Evolutionary conservation across 2,888 invertebrate genomes (phyloP).

Genomic region (Trisateles emortualis): DNA sequence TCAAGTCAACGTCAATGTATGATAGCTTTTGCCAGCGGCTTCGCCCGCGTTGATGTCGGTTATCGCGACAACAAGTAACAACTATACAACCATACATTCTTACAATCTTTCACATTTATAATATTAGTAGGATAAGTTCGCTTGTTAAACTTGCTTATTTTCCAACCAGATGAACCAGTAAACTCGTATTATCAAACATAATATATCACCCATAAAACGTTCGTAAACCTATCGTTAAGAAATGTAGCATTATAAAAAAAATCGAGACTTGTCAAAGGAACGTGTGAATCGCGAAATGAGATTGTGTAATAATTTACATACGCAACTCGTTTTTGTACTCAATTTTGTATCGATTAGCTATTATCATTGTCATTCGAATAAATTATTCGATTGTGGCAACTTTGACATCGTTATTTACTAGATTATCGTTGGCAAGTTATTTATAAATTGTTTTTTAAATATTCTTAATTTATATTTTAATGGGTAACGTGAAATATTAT

Average conservation of each 20-base stretch:
- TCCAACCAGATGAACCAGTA: slow-evolving; percentile 35
- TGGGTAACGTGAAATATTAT: too few species aligned
- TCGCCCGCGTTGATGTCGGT: too few species aligned
- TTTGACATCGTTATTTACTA: slow-evolving; percentile 20
- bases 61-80: too few species aligned
- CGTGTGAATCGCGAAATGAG: slow-evolving; percentile 34
- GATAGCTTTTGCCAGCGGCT: too few species aligned
- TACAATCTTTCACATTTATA: too few species aligned
- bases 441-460: too few species aligned
- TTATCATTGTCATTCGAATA: slow-evolving; percentile 33
- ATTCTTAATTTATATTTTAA: too few species aligned
- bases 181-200: slow-evolving; percentile 39
- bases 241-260: slow-evolving; percentile 19
- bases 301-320: slow-evolving; percentile 35
- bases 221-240: slow-evolving; percentile 37
- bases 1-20: too few species aligned
- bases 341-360: slow-evolving; percentile 23
- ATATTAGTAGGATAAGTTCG: background rate
- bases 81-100: too few species aligned
- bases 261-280: slow-evolving; percentile 23
- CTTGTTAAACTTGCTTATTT: background rate
- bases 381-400: slow-evolving; percentile 17
- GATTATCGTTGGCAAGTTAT: background rate
- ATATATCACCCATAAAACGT: slow-evolving; percentile 38
- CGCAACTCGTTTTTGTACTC: slow-evolving; percentile 22